A percentile compares a stretch with the other conserved stretches of the same genome.
Evolutionary conservation across 2,797 vertebrate species (phyloP).

Genomic region (Karalla daura): DNA sequence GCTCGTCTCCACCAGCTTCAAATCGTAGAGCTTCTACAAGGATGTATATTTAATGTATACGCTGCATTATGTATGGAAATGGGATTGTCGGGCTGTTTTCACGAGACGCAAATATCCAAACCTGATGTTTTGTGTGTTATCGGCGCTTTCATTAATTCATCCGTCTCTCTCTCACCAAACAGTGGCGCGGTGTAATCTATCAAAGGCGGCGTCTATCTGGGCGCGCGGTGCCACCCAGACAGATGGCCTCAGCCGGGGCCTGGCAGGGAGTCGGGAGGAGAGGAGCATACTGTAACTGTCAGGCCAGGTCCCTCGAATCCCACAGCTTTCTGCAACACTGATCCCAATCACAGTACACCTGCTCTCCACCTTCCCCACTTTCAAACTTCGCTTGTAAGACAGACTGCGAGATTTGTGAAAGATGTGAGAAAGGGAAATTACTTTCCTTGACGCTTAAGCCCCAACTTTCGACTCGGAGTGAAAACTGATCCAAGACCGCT

Average conservation of each 20-base stretch:
- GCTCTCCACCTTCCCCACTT: conserved; percentile 65
- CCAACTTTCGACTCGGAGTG: conserved; percentile 53
- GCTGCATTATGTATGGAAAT: neutral
- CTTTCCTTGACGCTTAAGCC: conserved; percentile 54
- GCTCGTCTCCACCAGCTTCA: neutral
- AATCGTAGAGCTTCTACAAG: neutral
- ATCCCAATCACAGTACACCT: conserved; percentile 75
- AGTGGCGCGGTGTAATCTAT: conserved; percentile 37
- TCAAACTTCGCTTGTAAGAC: conserved; percentile 61
- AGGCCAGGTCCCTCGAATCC: conserved; percentile 70
- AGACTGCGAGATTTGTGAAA: conserved; percentile 65
- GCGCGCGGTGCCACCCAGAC: conserved; percentile 62
- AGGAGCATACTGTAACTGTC: conserved; percentile 73
- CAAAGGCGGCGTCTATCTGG: conserved; percentile 54
- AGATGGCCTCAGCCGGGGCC: conserved; percentile 74
- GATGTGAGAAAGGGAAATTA: conserved; percentile 64
- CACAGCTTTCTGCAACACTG: conserved; percentile 77
- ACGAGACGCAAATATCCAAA: conserved; percentile 1
- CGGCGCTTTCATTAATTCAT: neutral
- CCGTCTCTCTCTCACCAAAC: conserved; percentile 9
- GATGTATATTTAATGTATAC: neutral
- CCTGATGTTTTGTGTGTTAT: neutral
- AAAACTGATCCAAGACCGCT: conserved; percentile 56
- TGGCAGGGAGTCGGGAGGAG: conserved; percentile 65
- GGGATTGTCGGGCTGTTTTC: neutral